These are phyloP conservation scores for Onthophagus taurus DNA, from an alignment of 1,140 invertebrate genomes.

Conservation along the genomic window DNA sequence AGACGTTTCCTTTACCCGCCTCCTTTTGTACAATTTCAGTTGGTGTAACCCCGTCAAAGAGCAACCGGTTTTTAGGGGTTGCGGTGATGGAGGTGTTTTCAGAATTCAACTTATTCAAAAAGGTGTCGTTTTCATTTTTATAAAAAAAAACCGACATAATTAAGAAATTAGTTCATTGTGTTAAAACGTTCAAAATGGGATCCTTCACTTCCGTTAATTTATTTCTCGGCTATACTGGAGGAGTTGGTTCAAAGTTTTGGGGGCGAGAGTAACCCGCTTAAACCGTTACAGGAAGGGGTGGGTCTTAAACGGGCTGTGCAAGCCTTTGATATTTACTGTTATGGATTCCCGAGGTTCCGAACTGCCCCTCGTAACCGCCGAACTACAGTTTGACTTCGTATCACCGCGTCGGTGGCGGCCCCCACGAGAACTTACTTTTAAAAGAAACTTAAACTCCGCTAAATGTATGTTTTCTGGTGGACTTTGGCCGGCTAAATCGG, in stretches of 20 bases:
- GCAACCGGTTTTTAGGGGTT: no score
- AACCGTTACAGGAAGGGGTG: neutral
- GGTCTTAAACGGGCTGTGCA: constrained; percentile 15
- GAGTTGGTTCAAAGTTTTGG: constrained; percentile 20
- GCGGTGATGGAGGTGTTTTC: no score
- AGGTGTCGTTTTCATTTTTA: no score
- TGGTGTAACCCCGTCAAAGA: no score
- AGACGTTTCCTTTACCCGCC: no score
- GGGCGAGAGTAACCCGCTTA: constrained; percentile 19
- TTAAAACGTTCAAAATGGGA: constrained; percentile 2
- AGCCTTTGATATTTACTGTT: constrained; percentile 27
- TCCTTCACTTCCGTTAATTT: constrained; percentile 21
- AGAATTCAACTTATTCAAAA: no score
- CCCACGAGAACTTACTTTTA: constrained; percentile 11
- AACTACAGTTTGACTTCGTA: constrained; percentile 15
- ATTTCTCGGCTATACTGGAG: constrained; percentile 17
- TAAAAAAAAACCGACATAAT: no score
- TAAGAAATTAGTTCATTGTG: no score
- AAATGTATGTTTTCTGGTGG: constrained; percentile 14
- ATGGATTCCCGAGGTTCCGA: constrained; percentile 23
- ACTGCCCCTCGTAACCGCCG: constrained; percentile 20
- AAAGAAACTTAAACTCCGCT: constrained; percentile 12
- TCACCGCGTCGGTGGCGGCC: neutral
- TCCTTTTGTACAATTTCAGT: no score
- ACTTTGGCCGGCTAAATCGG: constrained; percentile 2